Base-by-base conservation (phyloP, 1,140 invertebrate species). In the Ptiloglossa arizonensis region DNA sequence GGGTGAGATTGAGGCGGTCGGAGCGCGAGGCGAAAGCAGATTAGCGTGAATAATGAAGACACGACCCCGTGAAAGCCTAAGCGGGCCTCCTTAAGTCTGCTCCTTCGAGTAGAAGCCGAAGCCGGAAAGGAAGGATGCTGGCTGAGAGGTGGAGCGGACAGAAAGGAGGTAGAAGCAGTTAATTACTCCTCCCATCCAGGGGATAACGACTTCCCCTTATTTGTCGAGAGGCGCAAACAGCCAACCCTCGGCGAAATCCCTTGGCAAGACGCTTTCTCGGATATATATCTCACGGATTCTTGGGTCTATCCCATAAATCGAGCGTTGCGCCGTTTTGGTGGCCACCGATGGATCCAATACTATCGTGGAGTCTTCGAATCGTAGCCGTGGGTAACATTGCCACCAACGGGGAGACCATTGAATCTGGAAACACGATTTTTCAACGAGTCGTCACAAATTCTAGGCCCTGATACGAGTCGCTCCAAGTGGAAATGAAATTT, bases 161-260 rank as follows among this genome's bases (percentile, higher is more conserved):
- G 85, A 80, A 83, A 81, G 79, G 80, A 85, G 79, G 82, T 82
- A 85, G 79, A 89, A 89, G 87, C 87, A 90, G 90, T 91, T 91
- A 91, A 90, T 91, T 91, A 91, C 90, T 90, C 88, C 87, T 88
- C 84, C 88, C 88, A 90, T 83, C 86, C 82, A 87, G 83, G 83
- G 86, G 87, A 89, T 91, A 91, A 91, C 89, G 90, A 91, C 90
- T 91, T 91, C 88, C 90, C 89, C 90, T 91, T 90, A 91, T 91
- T 91, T 91, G 90, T 91, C 90, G 89, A 89, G 88, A 90, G 87
- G 88, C 84, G 88, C 88, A 86, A 91, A 86, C 89, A 90, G 87
- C 89, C 85, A 87, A 84, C 88, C 85, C 87, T 85, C 62, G 75
- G 76, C 73, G 81, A 87, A 89, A 89, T 88, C 86, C 85, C 87